Conservation (phyloP, 2,113 vertebrate genomes). For the Onychostoma macrolepis region DNA sequence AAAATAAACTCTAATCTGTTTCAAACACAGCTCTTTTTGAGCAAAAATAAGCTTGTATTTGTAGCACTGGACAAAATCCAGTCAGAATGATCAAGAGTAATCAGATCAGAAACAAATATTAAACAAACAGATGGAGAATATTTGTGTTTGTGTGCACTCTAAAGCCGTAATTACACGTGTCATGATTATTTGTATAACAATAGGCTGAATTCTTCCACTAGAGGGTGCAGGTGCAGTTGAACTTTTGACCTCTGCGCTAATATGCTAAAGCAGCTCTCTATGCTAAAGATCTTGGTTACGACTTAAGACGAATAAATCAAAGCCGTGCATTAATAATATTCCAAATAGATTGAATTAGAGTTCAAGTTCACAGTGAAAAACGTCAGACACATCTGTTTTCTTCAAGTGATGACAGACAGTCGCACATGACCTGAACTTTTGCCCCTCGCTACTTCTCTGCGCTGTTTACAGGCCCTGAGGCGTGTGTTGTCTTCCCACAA, state of each 20-base stretch:
- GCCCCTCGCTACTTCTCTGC: not conserved
- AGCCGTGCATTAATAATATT: not conserved
- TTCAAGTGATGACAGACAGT: not conserved
- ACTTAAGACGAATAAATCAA: not conserved
- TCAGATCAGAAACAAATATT: not conserved
- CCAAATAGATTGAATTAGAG: not conserved
- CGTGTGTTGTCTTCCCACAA: not conserved
- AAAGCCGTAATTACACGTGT: not conserved
- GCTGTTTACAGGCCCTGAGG: not conserved
- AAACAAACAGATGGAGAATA: conserved; percentile 15
- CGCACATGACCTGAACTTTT: not conserved
- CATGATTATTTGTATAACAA: not conserved
- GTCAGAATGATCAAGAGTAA: not conserved
- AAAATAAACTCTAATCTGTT: not conserved
- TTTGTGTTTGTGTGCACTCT: not conserved
- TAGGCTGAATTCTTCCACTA: conserved; percentile 5
- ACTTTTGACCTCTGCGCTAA: conserved; percentile 64
- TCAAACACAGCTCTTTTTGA: not conserved
- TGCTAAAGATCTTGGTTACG: conserved; percentile 33
- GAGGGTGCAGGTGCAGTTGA: conserved; percentile 54
- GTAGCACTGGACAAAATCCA: not conserved
- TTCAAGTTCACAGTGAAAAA: not conserved
- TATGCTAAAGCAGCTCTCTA: conserved; percentile 40
- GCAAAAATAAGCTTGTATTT: not conserved
- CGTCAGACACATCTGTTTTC: not conserved